These are phyloP conservation scores for fruit fly (Drosophila melanogaster) DNA, from an alignment of 1,140 invertebrate species.

Conservation along the genomic window DNA sequence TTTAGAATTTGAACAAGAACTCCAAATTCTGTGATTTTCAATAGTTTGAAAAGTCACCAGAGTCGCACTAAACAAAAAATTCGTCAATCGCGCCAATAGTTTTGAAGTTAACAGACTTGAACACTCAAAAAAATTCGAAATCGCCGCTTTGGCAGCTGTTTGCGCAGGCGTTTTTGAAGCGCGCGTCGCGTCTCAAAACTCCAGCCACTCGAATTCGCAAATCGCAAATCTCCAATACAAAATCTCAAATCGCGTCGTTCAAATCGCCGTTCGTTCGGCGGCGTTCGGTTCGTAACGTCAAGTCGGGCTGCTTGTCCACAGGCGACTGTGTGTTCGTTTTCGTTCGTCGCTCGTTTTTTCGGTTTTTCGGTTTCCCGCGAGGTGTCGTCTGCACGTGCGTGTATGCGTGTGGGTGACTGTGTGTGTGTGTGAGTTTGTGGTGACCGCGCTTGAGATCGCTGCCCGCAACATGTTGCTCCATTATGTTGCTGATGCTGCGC, in stretches of 20 bases:
- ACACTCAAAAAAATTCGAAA: conserved; percentile 13
- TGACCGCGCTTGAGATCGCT: conserved; percentile 27
- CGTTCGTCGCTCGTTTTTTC: conserved; percentile 20
- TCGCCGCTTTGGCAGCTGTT: conserved; percentile 27
- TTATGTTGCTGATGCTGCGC: conserved; percentile 8
- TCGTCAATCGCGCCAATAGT: neutral
- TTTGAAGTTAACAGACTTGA: conserved; percentile 6
- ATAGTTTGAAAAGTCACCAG: neutral
- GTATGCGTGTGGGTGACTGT: neutral
- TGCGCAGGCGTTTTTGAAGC: conserved; percentile 60
- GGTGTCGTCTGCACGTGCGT: conserved; percentile 18
- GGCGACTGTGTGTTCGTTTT: conserved; percentile 66
- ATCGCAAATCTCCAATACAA: neutral
- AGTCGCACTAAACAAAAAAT: neutral
- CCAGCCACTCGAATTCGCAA: neutral
- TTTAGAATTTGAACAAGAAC: no score
- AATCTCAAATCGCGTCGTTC: conserved; percentile 8
- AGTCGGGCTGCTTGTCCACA: conserved; percentile 77
- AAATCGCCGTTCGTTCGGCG: conserved; percentile 13
- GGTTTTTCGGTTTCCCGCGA: conserved; percentile 4
- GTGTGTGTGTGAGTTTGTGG: conserved; percentile 1
- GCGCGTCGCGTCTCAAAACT: neutral
- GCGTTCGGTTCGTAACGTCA: conserved; percentile 52
- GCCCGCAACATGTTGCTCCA: conserved; percentile 46
- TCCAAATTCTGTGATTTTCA: neutral